Evolutionary conservation across 2,888 invertebrate species (phyloP).

Genomic region (Hofmannophila pseudospretella): DNA sequence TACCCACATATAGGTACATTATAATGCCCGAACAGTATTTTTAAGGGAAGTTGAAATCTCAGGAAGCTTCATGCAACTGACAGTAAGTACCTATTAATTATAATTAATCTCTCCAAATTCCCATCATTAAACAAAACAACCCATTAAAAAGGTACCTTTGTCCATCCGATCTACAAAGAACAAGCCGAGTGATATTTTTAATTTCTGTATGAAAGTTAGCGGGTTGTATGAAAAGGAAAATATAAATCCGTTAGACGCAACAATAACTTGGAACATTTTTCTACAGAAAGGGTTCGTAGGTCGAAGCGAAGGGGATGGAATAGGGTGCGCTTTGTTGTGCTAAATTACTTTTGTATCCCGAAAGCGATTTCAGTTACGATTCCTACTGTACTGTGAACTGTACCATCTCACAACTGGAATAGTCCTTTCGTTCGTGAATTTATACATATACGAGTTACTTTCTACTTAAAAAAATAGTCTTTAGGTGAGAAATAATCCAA

Average conservation of each 20-base stretch:
- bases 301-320: conserved; percentile 16
- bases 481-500: too few relatives aligned
- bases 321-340: conserved; percentile 15
- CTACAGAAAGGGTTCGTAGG: conserved; percentile 24
- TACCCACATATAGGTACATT: too few relatives aligned
- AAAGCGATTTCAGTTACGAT: conserved; percentile 2
- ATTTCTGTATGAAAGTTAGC: conserved; percentile 27
- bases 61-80: too few relatives aligned
- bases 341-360: conserved; percentile 3
- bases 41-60: too few relatives aligned
- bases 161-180: conserved; percentile 24
- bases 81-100: too few relatives aligned
- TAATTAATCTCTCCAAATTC: too few relatives aligned
- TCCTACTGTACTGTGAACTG: conserved; percentile 3
- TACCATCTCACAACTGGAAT: too few relatives aligned
- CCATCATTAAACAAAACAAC: conserved; percentile 29
- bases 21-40: too few relatives aligned
- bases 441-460: too few relatives aligned
- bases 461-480: too few relatives aligned
- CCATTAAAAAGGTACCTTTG: conserved; percentile 33
- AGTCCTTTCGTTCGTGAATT: too few relatives aligned
- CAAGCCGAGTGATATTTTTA: too few relatives aligned
- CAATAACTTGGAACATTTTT: conserved; percentile 25
- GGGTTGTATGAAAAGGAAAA: conserved; percentile 24
- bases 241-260: conserved; percentile 24